These are phyloP conservation scores for Gasterosteus nipponicus DNA, from an alignment of 2,113 vertebrate genomes.

Conservation along the genomic window DNA sequence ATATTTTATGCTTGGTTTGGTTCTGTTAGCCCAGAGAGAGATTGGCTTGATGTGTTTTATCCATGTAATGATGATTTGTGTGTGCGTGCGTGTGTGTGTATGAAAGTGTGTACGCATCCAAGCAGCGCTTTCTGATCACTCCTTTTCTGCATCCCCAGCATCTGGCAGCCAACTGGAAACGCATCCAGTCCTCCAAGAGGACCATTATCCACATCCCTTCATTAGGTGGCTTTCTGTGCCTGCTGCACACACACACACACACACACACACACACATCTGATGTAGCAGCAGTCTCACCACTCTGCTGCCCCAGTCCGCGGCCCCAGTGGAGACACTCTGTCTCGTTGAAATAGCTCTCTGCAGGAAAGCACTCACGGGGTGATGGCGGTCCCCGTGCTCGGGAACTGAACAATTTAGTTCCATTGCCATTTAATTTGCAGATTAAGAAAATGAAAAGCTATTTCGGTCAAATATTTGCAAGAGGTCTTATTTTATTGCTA, in stretches of 20 bases:
- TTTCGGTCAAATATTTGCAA: constrained; percentile 89
- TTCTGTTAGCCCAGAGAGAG: constrained; percentile 81
- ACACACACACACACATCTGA: constrained; percentile 54
- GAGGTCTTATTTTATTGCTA: constrained; percentile 92
- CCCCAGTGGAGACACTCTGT: constrained; percentile 93
- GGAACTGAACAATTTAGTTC: constrained; percentile 83
- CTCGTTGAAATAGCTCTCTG: constrained; percentile 98
- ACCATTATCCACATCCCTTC: constrained; percentile 99
- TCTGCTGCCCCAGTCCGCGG: constrained; percentile 92
- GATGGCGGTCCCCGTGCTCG: constrained; percentile 94
- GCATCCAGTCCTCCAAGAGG: constrained; percentile 96
- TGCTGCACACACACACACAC: constrained; percentile 40
- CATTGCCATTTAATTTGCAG: constrained; percentile 97
- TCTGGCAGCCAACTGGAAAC: constrained; percentile 99
- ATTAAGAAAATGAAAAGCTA: constrained; percentile 98
- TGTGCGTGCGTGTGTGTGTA: constrained; percentile 40
- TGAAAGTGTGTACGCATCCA: constrained; percentile 44
- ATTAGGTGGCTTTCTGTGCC: constrained; percentile 93
- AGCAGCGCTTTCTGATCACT: constrained; percentile 89
- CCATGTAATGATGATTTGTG: constrained; percentile 75
- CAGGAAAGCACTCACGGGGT: constrained; percentile 96
- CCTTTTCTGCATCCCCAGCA: constrained; percentile 90
- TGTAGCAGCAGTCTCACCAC: constrained; percentile 83
- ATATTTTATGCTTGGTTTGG: constrained; percentile 98
- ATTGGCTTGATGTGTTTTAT: constrained; percentile 80